Conservation (phyloP, 1,140 invertebrate genomes). For the Yoshiicerus persimilis region DNA sequence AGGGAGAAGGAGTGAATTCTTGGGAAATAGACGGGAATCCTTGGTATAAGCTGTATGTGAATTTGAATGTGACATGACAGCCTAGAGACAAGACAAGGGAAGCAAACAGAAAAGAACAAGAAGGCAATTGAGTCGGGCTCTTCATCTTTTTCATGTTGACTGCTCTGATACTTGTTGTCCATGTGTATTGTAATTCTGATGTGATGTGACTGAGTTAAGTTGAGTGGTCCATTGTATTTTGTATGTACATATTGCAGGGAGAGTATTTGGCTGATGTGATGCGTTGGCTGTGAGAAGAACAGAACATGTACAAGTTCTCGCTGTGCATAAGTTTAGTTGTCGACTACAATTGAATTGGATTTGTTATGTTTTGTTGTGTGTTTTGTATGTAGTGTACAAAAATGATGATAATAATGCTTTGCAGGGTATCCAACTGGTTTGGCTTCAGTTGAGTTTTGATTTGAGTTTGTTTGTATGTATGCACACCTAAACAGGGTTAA, state of each 20-base stretch:
- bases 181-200: not conserved
- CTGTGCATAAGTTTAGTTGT: slow-evolving; percentile 11
- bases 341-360: slow-evolving; percentile 7
- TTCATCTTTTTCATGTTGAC: slow-evolving; percentile 17
- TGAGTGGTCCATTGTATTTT: not conserved
- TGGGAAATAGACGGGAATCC: not conserved
- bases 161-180: slow-evolving; percentile 7
- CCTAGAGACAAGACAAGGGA: not conserved
- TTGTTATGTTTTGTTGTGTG: not conserved
- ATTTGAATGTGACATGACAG: slow-evolving; percentile 16
- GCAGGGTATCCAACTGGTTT: not conserved
- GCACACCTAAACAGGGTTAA: not conserved
- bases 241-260: not conserved
- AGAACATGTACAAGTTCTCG: not conserved
- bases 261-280: not conserved
- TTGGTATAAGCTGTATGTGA: not conserved
- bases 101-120: not conserved
- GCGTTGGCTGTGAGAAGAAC: not conserved
- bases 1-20: not conserved
- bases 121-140: not conserved
- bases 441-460: not conserved
- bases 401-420: not conserved
- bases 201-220: not conserved
- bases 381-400: not conserved
- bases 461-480: not conserved